phyloP scores from a whole-genome alignment of 1,140 invertebrate genomes.

The Mizuhopecten yessoensis region DNA sequence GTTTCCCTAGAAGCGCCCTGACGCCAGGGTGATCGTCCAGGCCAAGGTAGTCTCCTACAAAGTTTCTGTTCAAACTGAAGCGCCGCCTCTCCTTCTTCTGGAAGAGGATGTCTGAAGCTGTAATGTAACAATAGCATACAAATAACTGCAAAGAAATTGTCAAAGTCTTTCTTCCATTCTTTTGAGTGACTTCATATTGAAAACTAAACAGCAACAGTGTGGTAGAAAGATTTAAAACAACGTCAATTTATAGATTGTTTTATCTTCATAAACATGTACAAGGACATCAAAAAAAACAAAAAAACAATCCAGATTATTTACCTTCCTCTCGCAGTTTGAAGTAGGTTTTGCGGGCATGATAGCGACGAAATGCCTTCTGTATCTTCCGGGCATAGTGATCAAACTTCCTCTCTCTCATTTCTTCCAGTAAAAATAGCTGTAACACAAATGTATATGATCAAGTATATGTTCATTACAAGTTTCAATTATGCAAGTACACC shows the following conservation, averaged over 20 bases:
- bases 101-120: conserved; percentile 86
- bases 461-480: too few species aligned
- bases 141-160: not conserved
- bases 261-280: not conserved
- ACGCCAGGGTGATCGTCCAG: conserved; percentile 87
- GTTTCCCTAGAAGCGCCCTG: conserved; percentile 85
- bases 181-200: too few species aligned
- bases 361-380: conserved; percentile 89
- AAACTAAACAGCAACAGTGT: too few species aligned
- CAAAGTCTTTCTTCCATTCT: not conserved
- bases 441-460: conserved; percentile 59
- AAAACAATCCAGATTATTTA: conserved; percentile 50
- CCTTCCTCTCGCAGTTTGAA: conserved; percentile 87
- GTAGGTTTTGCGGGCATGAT: conserved; percentile 87
- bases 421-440: conserved; percentile 90
- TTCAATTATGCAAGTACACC: too few species aligned
- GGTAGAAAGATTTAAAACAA: too few species aligned
- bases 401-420: conserved; percentile 89
- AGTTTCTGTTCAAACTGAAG: conserved; percentile 89
- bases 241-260: too few species aligned
- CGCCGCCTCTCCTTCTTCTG: conserved; percentile 88
- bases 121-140: conserved; percentile 52
- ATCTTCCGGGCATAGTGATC: conserved; percentile 89
- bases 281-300: conserved; percentile 17
- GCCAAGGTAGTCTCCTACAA: conserved; percentile 91